phyloP scores from a whole-genome alignment of 1,140 invertebrate species.

The Dermatophagoides farinae region DNA sequence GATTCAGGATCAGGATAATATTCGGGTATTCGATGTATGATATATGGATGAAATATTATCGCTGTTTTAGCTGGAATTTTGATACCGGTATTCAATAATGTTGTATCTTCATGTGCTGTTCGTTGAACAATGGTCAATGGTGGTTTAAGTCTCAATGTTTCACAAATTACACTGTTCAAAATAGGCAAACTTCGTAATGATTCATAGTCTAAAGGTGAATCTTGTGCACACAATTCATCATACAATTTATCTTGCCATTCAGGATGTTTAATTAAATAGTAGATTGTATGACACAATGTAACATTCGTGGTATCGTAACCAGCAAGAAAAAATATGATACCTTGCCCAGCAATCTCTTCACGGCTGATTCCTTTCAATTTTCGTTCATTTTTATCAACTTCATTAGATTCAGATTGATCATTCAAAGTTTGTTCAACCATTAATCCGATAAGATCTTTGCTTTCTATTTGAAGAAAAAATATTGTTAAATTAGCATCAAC shows the following conservation, averaged over 20 bases:
- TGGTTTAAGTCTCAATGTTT: conserved; percentile 7
- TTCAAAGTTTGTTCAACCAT: background rate
- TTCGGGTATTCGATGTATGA: conserved; percentile 38
- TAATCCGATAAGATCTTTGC: background rate
- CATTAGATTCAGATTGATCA: background rate
- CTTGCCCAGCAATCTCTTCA: background rate
- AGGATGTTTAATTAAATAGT: conserved; percentile 40
- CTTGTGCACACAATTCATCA: conserved; percentile 33
- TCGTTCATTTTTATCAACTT: background rate
- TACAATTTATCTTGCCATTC: conserved; percentile 37
- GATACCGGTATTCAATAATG: conserved; percentile 12
- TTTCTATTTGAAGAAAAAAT: background rate
- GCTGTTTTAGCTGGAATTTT: conserved; percentile 31
- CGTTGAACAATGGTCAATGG: conserved; percentile 7
- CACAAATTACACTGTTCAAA: conserved; percentile 9
- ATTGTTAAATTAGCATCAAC: background rate
- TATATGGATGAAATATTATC: conserved; percentile 36
- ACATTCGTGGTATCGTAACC: conserved; percentile 53
- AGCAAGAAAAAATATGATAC: background rate
- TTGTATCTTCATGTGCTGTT: background rate
- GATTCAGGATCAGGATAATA: conserved; percentile 36
- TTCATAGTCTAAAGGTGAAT: conserved; percentile 14
- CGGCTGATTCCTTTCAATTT: background rate
- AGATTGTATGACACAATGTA: conserved; percentile 39
- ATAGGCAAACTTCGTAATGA: conserved; percentile 7